Evolutionary conservation across 2,113 vertebrate genomes (phyloP), one percentile per base, ranked within the genome.

Genomic region (Gymnorhina tibicen): DNA sequence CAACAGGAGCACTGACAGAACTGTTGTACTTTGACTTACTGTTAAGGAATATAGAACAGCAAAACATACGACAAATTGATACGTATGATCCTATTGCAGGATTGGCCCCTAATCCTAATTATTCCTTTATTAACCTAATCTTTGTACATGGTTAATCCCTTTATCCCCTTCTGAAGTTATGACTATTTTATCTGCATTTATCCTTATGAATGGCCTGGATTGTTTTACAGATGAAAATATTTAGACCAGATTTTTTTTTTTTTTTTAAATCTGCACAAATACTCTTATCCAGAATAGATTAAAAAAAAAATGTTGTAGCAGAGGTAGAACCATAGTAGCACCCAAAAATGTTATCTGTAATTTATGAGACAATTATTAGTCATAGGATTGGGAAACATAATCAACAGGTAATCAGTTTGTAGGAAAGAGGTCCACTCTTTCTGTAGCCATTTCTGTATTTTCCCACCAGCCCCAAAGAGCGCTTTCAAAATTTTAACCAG

Each of bases 121-220:
- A 93, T 24, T 74, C 44, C 44, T 86, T 77, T 70, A 92, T 86
- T 92, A 93, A 69, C 26, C 18, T 83, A 42, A 86, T 73, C 83
- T 77, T 88, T 91, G 80, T 77, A 93, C 50, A n/a, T 6, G n/a
- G n/a, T 74, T 93, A 95, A 91, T 81, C 79, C 50, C 56, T 47
- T 83, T 84, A 91, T 81, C 79, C 50, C 56, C 47, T 80, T 84
- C 79, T 67, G 72, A 74, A 60, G 6, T 72, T 75, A 46, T 11
- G 26, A 60, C 62, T 87, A 22, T 53, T 60, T 28, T 49, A 81
- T 60, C 60, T 87, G 53, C 1, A 3, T 46, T 22, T 46, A 55
- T 70, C 42, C 64, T 76, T 89, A 80, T 56, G 55, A 85, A 66
- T 39, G 46, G 32, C 41, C 50, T 77, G 41, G 27, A 77, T 19